A percentile compares a stretch with the other conserved stretches of the same genome.
These are phyloP conservation scores for Diploptera punctata DNA, from an alignment of 2,888 invertebrate species.

Conservation along the genomic window DNA sequence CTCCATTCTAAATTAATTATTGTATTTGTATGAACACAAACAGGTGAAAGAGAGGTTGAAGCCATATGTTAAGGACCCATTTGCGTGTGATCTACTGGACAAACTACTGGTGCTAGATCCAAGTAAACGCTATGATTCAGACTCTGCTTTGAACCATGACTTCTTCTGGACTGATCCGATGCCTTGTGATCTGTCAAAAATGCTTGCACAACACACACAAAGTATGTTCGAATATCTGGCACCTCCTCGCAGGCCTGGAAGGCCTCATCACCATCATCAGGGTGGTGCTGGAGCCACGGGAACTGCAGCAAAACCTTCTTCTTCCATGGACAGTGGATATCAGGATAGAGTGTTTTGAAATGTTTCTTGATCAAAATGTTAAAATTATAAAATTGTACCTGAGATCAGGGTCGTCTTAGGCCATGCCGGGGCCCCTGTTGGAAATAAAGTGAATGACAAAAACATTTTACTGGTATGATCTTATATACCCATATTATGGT, in stretches of 20 bases:
- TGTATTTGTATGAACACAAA: too few species aligned
- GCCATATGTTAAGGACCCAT: slow-evolving; percentile 89
- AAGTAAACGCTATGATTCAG: slow-evolving; percentile 83
- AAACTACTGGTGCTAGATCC: slow-evolving; percentile 92
- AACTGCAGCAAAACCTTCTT: slow-evolving; percentile 50
- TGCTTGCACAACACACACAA: slow-evolving; percentile 88
- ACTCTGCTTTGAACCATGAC: slow-evolving; percentile 94
- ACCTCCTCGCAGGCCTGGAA: slow-evolving; percentile 72
- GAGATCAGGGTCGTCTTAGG: too few species aligned
- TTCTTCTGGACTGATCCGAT: slow-evolving; percentile 99
- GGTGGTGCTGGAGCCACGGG: slow-evolving; percentile 48
- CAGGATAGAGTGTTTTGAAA: slow-evolving; percentile 83
- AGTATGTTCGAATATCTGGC: slow-evolving; percentile 96
- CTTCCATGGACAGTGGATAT: slow-evolving; percentile 77
- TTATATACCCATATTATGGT: too few species aligned
- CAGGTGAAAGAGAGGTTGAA: slow-evolving; percentile 81
- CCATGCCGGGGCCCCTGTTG: too few species aligned
- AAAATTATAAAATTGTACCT: too few species aligned
- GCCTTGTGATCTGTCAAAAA: slow-evolving; percentile 89
- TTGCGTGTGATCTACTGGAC: slow-evolving; percentile 92
- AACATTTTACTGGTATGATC: too few species aligned
- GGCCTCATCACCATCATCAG: slow-evolving; percentile 73
- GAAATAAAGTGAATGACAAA: too few species aligned
- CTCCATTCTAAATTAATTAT: too few species aligned
- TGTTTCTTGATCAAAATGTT: too few species aligned